Evolutionary conservation across 2,888 invertebrate genomes (phyloP).

Genomic region (Yponomeuta sedellus): DNA sequence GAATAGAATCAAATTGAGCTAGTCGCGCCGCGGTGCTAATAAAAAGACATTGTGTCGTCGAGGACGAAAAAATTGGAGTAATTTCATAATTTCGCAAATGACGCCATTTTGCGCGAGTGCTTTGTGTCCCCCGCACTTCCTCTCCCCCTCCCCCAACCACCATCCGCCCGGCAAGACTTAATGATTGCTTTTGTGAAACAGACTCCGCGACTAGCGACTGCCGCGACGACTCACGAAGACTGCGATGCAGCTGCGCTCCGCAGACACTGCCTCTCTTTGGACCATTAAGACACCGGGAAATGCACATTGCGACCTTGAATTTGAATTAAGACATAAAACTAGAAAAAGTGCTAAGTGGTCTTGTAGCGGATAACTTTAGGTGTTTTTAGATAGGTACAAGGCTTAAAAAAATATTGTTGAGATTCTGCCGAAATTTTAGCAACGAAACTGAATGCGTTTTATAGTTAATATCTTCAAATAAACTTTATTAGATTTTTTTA

Average conservation of each 20-base stretch:
- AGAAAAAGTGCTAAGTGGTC: too few relatives aligned
- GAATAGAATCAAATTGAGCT: conserved; percentile 71
- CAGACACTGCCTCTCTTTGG: neutral
- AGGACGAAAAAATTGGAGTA: conserved; percentile 60
- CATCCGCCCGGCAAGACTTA: neutral
- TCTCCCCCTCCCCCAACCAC: neutral
- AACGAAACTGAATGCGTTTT: too few relatives aligned
- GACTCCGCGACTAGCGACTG: neutral
- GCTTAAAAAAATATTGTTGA: too few relatives aligned
- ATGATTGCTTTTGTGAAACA: conserved; percentile 11
- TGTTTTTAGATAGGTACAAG: too few relatives aligned
- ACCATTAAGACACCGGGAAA: too few relatives aligned
- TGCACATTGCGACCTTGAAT: too few relatives aligned
- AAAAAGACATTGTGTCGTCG: conserved; percentile 68
- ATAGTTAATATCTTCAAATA: too few relatives aligned
- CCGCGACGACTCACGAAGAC: neutral
- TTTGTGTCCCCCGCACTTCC: conserved; percentile 3
- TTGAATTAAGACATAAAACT: too few relatives aligned
- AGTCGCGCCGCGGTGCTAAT: conserved; percentile 58
- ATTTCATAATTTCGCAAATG: conserved; percentile 64
- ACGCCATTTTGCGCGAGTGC: conserved; percentile 26
- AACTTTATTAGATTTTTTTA: too few relatives aligned
- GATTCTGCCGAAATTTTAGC: too few relatives aligned
- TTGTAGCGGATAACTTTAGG: too few relatives aligned
- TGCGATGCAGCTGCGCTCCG: neutral